Evolutionary conservation across 2,888 invertebrate species (phyloP).

Genomic region (Ypsolopha scabrella): DNA sequence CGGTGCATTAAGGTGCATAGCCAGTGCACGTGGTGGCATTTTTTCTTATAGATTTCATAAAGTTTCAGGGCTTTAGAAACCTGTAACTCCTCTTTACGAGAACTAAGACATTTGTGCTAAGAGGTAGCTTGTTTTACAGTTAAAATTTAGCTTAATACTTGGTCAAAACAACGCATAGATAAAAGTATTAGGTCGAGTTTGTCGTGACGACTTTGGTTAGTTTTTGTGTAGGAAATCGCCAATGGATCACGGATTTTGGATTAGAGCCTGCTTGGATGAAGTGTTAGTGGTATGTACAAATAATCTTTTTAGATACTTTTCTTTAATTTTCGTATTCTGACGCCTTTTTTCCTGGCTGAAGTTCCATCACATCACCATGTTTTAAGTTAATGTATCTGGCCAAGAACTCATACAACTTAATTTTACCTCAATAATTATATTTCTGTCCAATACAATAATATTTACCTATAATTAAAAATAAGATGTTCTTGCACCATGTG

Average conservation of each 20-base stretch:
- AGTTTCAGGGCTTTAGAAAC: slow-evolving; percentile 29
- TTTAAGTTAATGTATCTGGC: too few species aligned
- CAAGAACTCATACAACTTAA: too few species aligned
- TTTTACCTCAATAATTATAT: too few species aligned
- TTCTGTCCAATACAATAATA: too few species aligned
- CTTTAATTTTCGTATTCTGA: background rate
- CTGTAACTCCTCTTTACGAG: slow-evolving; percentile 11
- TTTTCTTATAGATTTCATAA: slow-evolving; percentile 47
- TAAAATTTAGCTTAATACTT: slow-evolving; percentile 15
- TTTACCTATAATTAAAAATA: too few species aligned
- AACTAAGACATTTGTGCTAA: background rate
- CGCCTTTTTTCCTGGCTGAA: background rate
- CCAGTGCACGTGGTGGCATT: slow-evolving; percentile 64
- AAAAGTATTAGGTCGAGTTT: slow-evolving; percentile 28
- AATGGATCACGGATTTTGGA: slow-evolving; percentile 27
- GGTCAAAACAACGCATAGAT: slow-evolving; percentile 28
- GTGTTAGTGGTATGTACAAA: slow-evolving; percentile 54
- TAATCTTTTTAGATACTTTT: background rate
- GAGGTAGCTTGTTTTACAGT: slow-evolving; percentile 6
- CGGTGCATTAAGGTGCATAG: slow-evolving; percentile 45
- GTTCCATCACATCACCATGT: too few species aligned
- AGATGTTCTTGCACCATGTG: too few species aligned
- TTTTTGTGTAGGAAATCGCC: slow-evolving; percentile 30
- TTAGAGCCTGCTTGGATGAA: slow-evolving; percentile 36
- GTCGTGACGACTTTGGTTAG: slow-evolving; percentile 40